These are phyloP conservation scores for Pocillopora meandrina DNA, from an alignment of 92 coral and sea anemone species.

Conservation along the genomic window DNA sequence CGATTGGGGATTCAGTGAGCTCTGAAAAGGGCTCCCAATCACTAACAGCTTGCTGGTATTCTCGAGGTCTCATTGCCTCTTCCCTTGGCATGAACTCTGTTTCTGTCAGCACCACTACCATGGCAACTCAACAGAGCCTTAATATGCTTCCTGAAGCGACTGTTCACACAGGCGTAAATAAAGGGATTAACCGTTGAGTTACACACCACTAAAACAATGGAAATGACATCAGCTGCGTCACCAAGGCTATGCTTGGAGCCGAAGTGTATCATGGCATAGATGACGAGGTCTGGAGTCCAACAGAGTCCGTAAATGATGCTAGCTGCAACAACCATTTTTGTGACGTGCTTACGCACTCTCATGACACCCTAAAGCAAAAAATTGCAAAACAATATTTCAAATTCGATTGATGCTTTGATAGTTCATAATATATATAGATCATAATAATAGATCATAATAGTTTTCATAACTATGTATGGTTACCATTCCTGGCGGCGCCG, in stretches of 20 bases:
- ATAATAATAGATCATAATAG: no score
- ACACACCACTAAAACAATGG: slow-evolving; percentile 31
- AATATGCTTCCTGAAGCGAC: slow-evolving; percentile 27
- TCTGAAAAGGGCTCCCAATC: no score
- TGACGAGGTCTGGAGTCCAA: slow-evolving; percentile 59
- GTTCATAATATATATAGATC: no score
- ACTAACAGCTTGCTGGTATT: neutral
- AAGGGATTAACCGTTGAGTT: slow-evolving; percentile 33
- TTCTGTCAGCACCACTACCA: neutral
- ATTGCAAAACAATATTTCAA: no score
- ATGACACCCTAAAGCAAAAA: slow-evolving; percentile 3
- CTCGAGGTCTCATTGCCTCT: neutral
- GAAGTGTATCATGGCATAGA: slow-evolving; percentile 33
- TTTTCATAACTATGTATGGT: no score
- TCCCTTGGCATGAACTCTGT: neutral
- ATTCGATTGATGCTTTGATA: no score
- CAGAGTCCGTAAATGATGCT: slow-evolving; percentile 50
- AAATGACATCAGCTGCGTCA: slow-evolving; percentile 20
- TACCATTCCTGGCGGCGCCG: no score
- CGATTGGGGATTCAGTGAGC: no score
- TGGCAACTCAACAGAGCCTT: slow-evolving; percentile 13
- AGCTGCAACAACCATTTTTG: slow-evolving; percentile 62
- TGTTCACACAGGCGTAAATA: slow-evolving; percentile 28
- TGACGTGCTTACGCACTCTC: slow-evolving; percentile 52
- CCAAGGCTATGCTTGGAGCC: slow-evolving; percentile 18